These are phyloP conservation scores for Pentalonia nigronervosa DNA, from an alignment of 1,140 invertebrate genomes.

Conservation along the genomic window DNA sequence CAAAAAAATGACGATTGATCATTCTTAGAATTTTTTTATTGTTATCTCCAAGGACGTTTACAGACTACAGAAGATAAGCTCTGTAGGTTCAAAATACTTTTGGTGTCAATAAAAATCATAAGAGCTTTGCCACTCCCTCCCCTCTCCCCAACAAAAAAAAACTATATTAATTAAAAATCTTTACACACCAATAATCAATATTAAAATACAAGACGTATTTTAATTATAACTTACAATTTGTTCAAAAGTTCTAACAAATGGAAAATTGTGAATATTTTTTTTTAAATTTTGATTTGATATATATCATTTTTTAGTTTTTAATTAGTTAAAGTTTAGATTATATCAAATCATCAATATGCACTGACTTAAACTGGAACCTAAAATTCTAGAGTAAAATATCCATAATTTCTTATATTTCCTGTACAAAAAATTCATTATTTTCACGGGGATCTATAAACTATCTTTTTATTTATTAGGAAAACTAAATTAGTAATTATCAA, in stretches of 20 bases:
- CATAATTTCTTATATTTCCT: neutral
- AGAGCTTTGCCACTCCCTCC: neutral
- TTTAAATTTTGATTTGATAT: neutral
- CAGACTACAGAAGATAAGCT: neutral
- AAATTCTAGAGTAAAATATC: neutral
- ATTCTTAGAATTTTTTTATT: neutral
- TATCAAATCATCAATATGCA: neutral
- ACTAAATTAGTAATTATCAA: neutral
- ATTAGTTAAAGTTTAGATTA: neutral
- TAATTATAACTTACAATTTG: neutral
- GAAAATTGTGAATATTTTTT: neutral
- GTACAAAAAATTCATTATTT: neutral
- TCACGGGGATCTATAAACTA: neutral
- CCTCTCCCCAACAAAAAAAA: too few species aligned
- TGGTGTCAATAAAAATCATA: neutral
- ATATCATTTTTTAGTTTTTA: neutral
- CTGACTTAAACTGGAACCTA: neutral
- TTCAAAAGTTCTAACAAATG: neutral
- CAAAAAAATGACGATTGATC: neutral
- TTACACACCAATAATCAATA: neutral
- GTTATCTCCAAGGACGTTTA: neutral
- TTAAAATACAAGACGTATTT: neutral
- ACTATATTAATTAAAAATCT: neutral
- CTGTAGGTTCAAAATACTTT: neutral
- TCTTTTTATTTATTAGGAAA: neutral